Percentiles rank a stretch among this genome's conserved stretches.
phyloP scores from a whole-genome alignment of 2,797 vertebrate genomes.

The Garrulus glandarius region DNA sequence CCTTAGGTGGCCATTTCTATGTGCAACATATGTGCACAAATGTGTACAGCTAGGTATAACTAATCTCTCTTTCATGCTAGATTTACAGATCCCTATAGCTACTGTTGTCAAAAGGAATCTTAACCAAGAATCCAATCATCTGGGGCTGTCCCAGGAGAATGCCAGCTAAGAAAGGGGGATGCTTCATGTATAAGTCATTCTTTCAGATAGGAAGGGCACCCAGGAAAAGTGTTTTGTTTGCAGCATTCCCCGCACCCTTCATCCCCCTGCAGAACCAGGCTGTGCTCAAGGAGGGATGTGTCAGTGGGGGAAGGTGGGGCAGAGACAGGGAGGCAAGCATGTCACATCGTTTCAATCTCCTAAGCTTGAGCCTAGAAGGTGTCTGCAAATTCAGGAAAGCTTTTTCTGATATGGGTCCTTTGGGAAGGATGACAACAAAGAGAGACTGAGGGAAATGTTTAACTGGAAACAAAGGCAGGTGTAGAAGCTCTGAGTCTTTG shows the following conservation, averaged over 20 bases:
- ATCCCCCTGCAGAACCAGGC: background rate
- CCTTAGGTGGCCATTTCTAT: background rate
- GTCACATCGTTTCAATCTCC: background rate
- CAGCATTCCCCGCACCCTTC: background rate
- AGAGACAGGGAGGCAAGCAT: background rate
- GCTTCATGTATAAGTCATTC: background rate
- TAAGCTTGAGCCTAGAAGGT: background rate
- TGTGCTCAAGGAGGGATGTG: background rate
- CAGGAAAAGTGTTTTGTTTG: background rate
- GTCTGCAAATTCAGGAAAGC: background rate
- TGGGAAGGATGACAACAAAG: background rate
- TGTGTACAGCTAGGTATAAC: background rate
- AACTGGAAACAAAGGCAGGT: background rate
- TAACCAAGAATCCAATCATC: background rate
- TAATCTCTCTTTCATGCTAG: background rate
- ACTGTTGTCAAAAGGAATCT: background rate
- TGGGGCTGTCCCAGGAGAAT: background rate
- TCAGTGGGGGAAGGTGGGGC: background rate
- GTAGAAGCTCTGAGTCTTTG: background rate
- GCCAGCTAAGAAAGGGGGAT: background rate
- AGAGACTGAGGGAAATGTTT: background rate
- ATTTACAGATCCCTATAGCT: background rate
- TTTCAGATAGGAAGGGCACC: background rate
- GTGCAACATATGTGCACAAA: background rate
- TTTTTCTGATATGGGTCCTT: background rate